These are phyloP conservation scores for Argyresthia goedartella DNA, from an alignment of 2,888 invertebrate genomes.

Conservation along the genomic window DNA sequence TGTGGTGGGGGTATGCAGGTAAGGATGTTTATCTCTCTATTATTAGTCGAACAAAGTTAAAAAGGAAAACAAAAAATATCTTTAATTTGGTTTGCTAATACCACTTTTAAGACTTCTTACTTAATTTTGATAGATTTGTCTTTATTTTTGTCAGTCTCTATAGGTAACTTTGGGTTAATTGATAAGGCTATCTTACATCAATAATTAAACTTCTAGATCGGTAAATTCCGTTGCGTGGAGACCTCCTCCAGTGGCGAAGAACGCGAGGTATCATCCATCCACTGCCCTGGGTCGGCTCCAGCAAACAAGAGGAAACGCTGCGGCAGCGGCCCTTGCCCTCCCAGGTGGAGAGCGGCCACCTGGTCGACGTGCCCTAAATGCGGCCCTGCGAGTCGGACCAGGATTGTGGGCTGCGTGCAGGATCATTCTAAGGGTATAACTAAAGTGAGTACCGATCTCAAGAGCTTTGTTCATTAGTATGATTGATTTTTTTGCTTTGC, in stretches of 20 bases:
- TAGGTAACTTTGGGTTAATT: no score
- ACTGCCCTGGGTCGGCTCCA: slow-evolving; percentile 73
- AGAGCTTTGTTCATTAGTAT: no score
- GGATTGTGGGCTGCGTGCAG: slow-evolving; percentile 82
- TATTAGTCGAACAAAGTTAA: no score
- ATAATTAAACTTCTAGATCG: slow-evolving; percentile 53
- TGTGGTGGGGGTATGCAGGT: slow-evolving; percentile 87
- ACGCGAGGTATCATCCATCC: slow-evolving; percentile 70
- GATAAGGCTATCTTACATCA: no score
- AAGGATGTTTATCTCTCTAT: slow-evolving; percentile 2
- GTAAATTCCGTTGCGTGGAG: slow-evolving; percentile 81
- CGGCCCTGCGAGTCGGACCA: slow-evolving; percentile 79
- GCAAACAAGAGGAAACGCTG: slow-evolving; percentile 71
- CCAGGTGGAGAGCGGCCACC: slow-evolving; percentile 82
- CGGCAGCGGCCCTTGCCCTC: slow-evolving; percentile 84
- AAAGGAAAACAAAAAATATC: no score
- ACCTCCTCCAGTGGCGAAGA: slow-evolving; percentile 62
- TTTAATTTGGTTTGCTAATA: no score
- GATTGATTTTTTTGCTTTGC: no score
- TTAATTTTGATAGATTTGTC: no score
- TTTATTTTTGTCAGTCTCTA: no score
- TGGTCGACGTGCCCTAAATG: slow-evolving; percentile 87
- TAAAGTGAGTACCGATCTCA: slow-evolving; percentile 29
- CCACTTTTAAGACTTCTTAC: no score
- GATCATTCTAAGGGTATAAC: slow-evolving; percentile 58